phyloP scores from a whole-genome alignment of 2,797 vertebrate species.

The Amazonetta brasiliensis region DNA sequence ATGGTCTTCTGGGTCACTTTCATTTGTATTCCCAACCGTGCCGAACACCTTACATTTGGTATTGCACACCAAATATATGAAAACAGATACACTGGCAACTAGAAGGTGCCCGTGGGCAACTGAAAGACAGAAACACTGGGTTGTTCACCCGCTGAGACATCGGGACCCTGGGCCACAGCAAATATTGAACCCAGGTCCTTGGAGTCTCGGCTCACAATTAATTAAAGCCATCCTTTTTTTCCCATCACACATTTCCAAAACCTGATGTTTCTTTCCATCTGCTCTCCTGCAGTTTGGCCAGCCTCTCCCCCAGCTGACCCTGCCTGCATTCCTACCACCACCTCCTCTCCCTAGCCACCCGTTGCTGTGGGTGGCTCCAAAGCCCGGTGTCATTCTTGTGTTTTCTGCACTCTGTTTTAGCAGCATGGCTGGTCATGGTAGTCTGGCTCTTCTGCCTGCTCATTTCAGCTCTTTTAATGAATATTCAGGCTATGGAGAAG shows the following conservation, averaged over 20 bases:
- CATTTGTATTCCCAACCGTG: neutral
- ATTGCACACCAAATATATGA: neutral
- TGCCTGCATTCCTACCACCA: neutral
- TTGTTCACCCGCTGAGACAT: neutral
- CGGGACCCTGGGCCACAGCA: neutral
- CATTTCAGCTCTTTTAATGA: neutral
- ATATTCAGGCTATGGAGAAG: neutral
- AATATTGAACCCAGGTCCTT: neutral
- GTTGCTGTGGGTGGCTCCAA: neutral
- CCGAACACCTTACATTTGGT: neutral
- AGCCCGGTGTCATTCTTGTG: neutral
- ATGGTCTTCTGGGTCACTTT: neutral
- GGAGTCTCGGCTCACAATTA: neutral
- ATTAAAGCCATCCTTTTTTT: neutral
- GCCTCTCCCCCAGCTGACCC: neutral
- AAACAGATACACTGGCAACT: neutral
- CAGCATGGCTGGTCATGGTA: neutral
- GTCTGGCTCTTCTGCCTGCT: neutral
- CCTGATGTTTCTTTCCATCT: neutral
- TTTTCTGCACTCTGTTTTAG: neutral
- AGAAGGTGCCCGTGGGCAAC: accelerated
- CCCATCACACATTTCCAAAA: neutral
- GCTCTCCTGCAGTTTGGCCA: neutral
- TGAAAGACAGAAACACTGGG: neutral
- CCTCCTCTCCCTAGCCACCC: neutral